Conservation (phyloP, 2,797 vertebrate genomes). For the Mormyrus proboscirostris region DNA sequence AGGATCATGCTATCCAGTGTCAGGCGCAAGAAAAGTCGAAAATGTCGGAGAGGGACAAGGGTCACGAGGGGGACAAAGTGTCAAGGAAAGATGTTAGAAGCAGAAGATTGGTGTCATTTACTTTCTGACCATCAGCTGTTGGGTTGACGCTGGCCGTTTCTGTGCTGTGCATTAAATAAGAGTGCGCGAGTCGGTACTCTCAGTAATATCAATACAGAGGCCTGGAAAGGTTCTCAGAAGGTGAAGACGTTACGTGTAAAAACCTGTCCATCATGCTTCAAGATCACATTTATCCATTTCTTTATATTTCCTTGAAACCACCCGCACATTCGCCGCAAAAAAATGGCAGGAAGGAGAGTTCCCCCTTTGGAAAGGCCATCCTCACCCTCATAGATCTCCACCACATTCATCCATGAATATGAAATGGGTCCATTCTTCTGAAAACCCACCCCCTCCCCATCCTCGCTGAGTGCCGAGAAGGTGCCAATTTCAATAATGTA, state of each 20-base stretch:
- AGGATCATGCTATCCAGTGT: background rate
- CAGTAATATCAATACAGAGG: background rate
- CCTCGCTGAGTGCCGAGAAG: constrained; percentile 67
- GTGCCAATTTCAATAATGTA: constrained; percentile 97
- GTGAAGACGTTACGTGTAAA: constrained; percentile 39
- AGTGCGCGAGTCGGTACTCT: background rate
- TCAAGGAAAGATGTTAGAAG: background rate
- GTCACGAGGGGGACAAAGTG: background rate
- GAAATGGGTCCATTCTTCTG: constrained; percentile 60
- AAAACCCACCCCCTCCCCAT: constrained; percentile 74
- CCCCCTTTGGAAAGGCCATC: background rate
- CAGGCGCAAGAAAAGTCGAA: background rate
- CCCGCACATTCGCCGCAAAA: constrained; percentile 47
- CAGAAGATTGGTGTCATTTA: background rate
- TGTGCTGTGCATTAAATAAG: background rate
- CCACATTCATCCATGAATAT: constrained; percentile 75
- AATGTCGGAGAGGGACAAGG: background rate
- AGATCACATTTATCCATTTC: constrained; percentile 63
- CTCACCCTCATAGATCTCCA: constrained; percentile 1
- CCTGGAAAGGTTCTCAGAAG: background rate
- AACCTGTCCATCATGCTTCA: constrained; percentile 51
- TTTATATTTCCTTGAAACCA: constrained; percentile 58
- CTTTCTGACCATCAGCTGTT: background rate
- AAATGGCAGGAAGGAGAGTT: constrained; percentile 49
- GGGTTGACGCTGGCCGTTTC: background rate